Conservation (phyloP, 1,140 invertebrate species). For the Cylas formicarius region DNA sequence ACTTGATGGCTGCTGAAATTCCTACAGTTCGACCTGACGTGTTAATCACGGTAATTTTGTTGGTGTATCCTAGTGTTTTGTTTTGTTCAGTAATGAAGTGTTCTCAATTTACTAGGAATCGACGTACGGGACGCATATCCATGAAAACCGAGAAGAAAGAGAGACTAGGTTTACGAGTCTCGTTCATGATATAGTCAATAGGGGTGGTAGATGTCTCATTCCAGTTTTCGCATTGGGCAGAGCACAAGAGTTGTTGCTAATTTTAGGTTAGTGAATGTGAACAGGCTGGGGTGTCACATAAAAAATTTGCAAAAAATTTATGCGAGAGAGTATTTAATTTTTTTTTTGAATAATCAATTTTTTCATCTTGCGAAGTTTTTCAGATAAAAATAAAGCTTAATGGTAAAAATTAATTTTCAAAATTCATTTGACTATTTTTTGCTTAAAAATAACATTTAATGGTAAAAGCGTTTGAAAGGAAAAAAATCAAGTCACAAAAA, state of each 20-base stretch:
- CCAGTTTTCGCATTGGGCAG: slow-evolving; percentile 97
- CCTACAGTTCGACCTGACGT: slow-evolving; percentile 94
- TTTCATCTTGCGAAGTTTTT: no score
- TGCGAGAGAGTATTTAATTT: slow-evolving; percentile 10
- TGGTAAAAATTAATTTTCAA: no score
- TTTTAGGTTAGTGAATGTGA: slow-evolving; percentile 71
- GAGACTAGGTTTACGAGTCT: slow-evolving; percentile 91
- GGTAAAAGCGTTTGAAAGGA: no score
- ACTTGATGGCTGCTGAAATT: slow-evolving; percentile 99
- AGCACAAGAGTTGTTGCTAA: slow-evolving; percentile 93
- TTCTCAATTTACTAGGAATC: slow-evolving; percentile 64
- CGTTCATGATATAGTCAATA: slow-evolving; percentile 91
- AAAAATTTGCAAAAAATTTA: slow-evolving; percentile 8
- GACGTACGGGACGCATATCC: slow-evolving; percentile 98
- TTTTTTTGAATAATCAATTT: slow-evolving; percentile 1
- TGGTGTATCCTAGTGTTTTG: slow-evolving; percentile 3
- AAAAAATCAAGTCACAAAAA: no score
- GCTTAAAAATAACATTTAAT: no score
- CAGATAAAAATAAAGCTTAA: no score
- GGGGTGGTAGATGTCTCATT: slow-evolving; percentile 95
- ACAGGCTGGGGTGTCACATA: no score
- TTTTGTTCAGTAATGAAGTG: slow-evolving; percentile 1
- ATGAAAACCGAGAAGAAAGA: slow-evolving; percentile 94
- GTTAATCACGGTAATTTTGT: slow-evolving; percentile 69
- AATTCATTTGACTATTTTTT: no score